Evolutionary conservation across 2,113 vertebrate species (phyloP), one percentile per base, ranked within the genome.

Genomic region (Petrocephalus zakoni): DNA sequence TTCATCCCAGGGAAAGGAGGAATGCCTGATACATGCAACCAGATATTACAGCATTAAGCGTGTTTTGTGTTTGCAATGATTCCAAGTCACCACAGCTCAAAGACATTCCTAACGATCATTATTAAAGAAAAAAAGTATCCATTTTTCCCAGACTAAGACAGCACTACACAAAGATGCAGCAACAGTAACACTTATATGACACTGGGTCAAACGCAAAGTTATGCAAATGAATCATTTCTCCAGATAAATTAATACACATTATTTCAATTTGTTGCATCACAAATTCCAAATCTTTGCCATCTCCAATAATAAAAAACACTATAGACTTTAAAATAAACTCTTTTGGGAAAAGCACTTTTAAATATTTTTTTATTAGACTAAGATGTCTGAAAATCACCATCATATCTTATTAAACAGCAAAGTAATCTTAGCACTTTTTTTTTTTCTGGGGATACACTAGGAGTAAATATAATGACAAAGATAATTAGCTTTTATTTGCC

Each of bases 401-500:
- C 42, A 22, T 22, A 10, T 3, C 46, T 15, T 83, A 83, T 49
- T 83, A 49, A 47, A 83, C 21, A 49, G 81, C 21, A 47, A 22
- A 47, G 42, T 47, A 47, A 46, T 19, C 34, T 82, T 8, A 46
- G 34, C 37, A 13, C 81, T 83, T 49, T 42, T 13, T 49, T 83
- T 49, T 42, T 13, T 49, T 42, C 17, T 29, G 37, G 29, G 0
- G 15, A 42, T 11, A 46, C 52, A 17, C n/a, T 6, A 55, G 19
- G 34, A 9, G 10, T 15, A 78, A 78, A 78, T 13, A 42, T 17
- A 34, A 42, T 8, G 34, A 78, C 91, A 58, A 88, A 88, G 52
- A 86, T 92, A 61, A 89, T 93, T 92, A 93, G 92, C 91, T 91
- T 90, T 86, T 75, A 88, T 86, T 90, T 92, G 89, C 89, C 93